Evolutionary conservation across 2,797 vertebrate species (phyloP), one percentile per base, ranked within the genome.

Genomic region (Cynopterus sphinx): DNA sequence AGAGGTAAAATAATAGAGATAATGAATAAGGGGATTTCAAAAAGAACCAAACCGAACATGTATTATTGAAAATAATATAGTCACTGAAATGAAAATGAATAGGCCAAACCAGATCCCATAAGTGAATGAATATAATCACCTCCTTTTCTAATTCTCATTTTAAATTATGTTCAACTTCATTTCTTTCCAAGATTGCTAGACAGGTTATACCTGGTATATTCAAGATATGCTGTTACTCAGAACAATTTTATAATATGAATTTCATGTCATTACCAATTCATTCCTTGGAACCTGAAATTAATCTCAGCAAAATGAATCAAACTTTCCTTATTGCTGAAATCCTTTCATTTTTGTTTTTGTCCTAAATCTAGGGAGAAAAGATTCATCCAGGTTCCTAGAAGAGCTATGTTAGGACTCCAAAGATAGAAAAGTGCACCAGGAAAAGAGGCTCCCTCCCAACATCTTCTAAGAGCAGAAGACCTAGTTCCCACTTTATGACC

Each of bases 1-100:
- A 82, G 61, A 91, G 49, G 26, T n/a, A 86, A 89, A 90, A 65
- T 79, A 94, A 51, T 17, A 88, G 65, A 88, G 93, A 88, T 77
- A 46, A 73, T n/a, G 51, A 81, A 85, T 6, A 79, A 49, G 43
- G 41, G 59, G 65, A 68, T 81, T 89, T 87, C 61, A 77, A 39
- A 88, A 92, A 93, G 59, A 46, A 86, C 28, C 43, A 81, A 77
- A 36, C 1, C 74, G 41, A 93, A 61, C 6, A 33, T 53, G 6
- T 31, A 33, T 12, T 57, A 81, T 53, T 87, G 12, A 91, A 93
- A 91, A 87, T 0, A 75, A 11, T 33, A 68, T 77, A 51, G 19
- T 63, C 68, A 78, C 13, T 83, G 79, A 90, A 90, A 91, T 87
- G 41, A 89, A 93, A 75, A 86, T 77, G 41, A 57, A 55, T 84